Evolutionary conservation across 2,888 invertebrate species (phyloP).

Genomic region (Synergus japonicus): DNA sequence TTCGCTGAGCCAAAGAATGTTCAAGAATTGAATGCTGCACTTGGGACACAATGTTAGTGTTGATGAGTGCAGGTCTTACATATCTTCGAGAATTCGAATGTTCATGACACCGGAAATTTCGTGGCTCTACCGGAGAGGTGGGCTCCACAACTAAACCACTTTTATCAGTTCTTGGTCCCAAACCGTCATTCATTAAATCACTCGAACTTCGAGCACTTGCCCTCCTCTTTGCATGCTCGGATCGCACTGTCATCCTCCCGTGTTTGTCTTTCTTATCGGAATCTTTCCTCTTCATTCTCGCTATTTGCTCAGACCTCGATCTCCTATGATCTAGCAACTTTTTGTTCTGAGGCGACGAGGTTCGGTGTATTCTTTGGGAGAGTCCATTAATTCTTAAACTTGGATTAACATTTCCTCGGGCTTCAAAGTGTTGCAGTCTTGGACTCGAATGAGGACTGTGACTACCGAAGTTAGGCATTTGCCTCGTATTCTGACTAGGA

Average conservation of each 20-base stretch:
- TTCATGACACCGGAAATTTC: constrained; percentile 37
- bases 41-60: constrained; percentile 53
- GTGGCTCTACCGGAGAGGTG: constrained; percentile 47
- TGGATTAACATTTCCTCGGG: constrained; percentile 55
- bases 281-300: constrained; percentile 65
- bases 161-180: constrained; percentile 74
- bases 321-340: constrained; percentile 70
- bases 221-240: constrained; percentile 50
- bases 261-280: constrained; percentile 58
- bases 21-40: constrained; percentile 53
- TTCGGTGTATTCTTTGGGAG: constrained; percentile 58
- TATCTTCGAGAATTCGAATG: constrained; percentile 40
- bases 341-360: constrained; percentile 65
- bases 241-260: constrained; percentile 52
- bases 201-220: constrained; percentile 48
- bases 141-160: constrained; percentile 67
- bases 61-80: constrained; percentile 42
- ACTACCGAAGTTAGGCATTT: constrained; percentile 74
- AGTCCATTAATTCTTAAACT: constrained; percentile 52
- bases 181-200: constrained; percentile 70
- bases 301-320: constrained; percentile 71
- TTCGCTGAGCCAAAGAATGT: constrained; percentile 53
- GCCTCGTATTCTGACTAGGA: constrained; percentile 73
- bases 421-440: constrained; percentile 72
- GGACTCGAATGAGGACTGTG: constrained; percentile 73